These are phyloP conservation scores for Lasioglossum leucozonium DNA, from an alignment of 2,888 invertebrate genomes.

Conservation along the genomic window DNA sequence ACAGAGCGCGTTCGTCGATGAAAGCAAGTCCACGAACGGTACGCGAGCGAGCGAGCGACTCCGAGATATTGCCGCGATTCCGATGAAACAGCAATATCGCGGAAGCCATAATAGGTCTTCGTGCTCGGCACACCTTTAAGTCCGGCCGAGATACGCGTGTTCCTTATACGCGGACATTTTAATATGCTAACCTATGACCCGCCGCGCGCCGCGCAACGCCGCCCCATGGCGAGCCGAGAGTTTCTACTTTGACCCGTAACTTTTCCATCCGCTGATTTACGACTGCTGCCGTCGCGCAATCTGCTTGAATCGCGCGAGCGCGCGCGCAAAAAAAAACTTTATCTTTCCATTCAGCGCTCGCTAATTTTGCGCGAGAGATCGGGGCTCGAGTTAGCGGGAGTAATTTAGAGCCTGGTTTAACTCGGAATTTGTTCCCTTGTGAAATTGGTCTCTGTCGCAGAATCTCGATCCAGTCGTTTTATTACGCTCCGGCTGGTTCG, in stretches of 20 bases:
- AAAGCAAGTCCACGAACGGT: conserved; percentile 58
- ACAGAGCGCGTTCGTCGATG: conserved; percentile 1
- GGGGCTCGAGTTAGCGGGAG: neutral
- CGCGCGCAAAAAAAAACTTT: neutral
- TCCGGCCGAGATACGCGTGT: conserved; percentile 71
- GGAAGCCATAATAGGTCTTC: conserved; percentile 81
- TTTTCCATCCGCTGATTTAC: conserved; percentile 26
- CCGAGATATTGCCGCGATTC: conserved; percentile 79
- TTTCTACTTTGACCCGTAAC: conserved; percentile 1
- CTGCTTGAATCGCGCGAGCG: neutral
- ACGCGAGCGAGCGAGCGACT: conserved; percentile 27
- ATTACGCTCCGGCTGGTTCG: too few species aligned
- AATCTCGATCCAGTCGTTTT: neutral
- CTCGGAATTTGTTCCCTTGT: neutral
- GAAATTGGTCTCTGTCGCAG: neutral
- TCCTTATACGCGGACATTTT: conserved; percentile 66
- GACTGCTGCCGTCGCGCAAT: neutral
- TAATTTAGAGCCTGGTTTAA: neutral
- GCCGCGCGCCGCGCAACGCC: too few species aligned
- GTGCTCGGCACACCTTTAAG: conserved; percentile 80
- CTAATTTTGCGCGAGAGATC: neutral
- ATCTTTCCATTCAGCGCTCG: neutral
- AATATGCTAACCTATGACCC: conserved; percentile 67
- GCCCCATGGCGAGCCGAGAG: conserved; percentile 26
- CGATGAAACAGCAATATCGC: conserved; percentile 82